A percentile compares a stretch with the other conserved stretches of the same genome.
phyloP scores from a whole-genome alignment of 92 coral and sea anemone genomes.

The Epizoanthus scotinus region DNA sequence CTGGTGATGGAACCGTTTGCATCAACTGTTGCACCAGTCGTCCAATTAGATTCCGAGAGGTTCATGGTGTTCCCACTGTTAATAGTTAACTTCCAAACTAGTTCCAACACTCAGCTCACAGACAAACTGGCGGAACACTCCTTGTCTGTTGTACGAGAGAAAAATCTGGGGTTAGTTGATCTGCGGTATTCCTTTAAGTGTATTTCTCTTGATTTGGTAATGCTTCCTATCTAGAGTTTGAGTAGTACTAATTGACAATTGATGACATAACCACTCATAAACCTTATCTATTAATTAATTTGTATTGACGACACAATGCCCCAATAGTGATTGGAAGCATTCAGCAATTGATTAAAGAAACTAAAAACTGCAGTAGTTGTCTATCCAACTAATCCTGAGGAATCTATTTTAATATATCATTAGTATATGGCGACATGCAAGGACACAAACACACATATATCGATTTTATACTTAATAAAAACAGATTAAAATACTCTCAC shows the following conservation, averaged over 20 bases:
- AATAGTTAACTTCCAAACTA: background rate
- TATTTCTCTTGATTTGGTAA: background rate
- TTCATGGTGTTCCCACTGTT: background rate
- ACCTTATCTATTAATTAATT: constrained; percentile 1
- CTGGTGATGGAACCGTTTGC: background rate
- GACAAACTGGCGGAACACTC: background rate
- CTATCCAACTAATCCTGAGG: background rate
- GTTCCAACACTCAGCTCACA: constrained; percentile 12
- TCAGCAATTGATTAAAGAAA: background rate
- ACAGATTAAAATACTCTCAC: constrained; percentile 8
- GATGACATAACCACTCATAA: background rate
- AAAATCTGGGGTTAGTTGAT: background rate
- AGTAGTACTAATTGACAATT: constrained; percentile 14
- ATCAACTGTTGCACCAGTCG: background rate
- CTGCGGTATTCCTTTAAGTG: background rate
- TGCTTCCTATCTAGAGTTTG: background rate
- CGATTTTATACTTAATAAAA: background rate
- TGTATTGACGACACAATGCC: background rate
- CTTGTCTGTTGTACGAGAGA: constrained; percentile 20
- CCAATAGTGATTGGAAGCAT: background rate
- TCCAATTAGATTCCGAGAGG: constrained; percentile 1
- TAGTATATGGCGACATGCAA: background rate
- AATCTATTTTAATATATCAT: background rate
- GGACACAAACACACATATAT: background rate
- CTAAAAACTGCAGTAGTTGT: background rate